Evolutionary conservation across 2,888 invertebrate genomes (phyloP), one percentile per base, ranked within the genome.

Genomic region (Drosophila buzzatii): DNA sequence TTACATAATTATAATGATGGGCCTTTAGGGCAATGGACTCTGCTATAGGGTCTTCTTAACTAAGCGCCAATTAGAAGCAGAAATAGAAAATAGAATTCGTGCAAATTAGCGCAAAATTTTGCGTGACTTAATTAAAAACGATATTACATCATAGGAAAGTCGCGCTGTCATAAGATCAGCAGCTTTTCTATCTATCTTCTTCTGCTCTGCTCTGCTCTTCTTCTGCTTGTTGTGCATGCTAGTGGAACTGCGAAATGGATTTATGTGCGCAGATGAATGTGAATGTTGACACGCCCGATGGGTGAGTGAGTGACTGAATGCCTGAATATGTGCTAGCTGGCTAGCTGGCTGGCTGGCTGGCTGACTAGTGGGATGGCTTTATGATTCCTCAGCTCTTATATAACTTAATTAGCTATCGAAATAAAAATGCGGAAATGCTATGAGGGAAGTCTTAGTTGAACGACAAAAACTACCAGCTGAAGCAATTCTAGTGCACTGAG

Each of bases 51-150:
- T 56, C 37, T 55, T 7, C 39, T 2, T 14, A 41, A 31, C 35
- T 44, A 10, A 52, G 35, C 20, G 55, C 61, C 67, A 85, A 82
- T 83, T 81, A 84, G 77, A 84, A 86, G 81, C 66, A 70, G 70
- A 85, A 82, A 71, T 70, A 59, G 70, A 71, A 71, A 70, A 76
- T 74, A 77, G 77, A 77, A 77, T 69, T 59, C 52, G 63, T 70
- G 74, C 72, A 79, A 79, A 85, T 82, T 79, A 82, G 88, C 81
- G 81, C 76, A 79, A 72, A 82, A 85, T 88, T 82, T 85, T 86
- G 89, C 87, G 87, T 89, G 84, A 89, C 89, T 89, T 81, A 79
- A 83, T 89, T 89, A 85, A 81, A 76, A 83, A 67, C 42, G 60
- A 64, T 86, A 86, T 86, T 89, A 89, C 79, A 86, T 83, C 89